phyloP scores from a whole-genome alignment of 2,888 invertebrate species.

The Papilio demoleus region DNA sequence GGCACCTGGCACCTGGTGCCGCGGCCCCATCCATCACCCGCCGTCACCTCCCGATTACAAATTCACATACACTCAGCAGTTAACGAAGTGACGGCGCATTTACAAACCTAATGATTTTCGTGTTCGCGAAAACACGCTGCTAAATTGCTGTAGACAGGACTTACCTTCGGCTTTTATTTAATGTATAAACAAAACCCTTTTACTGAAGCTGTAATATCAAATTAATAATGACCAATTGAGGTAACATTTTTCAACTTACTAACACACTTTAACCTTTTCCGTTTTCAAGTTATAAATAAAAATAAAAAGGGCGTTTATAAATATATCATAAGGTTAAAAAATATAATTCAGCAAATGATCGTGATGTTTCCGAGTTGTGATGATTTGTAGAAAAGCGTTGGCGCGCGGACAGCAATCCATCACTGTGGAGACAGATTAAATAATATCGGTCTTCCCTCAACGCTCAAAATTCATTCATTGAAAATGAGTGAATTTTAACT shows the following conservation, averaged over 20 bases:
- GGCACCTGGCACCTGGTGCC: slow-evolving; percentile 57
- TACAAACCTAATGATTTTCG: slow-evolving; percentile 41
- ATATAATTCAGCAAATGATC: slow-evolving; percentile 26
- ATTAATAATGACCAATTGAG: not conserved
- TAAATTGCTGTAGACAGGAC: not conserved
- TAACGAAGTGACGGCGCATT: slow-evolving; percentile 31
- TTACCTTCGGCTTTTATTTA: not conserved
- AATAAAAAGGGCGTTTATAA: not conserved
- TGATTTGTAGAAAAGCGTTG: slow-evolving; percentile 48
- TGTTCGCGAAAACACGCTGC: not conserved
- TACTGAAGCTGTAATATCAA: not conserved
- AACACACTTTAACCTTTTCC: not conserved
- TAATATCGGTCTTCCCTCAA: slow-evolving; percentile 47
- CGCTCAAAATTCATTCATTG: slow-evolving; percentile 47
- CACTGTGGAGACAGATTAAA: slow-evolving; percentile 57
- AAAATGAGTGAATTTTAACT: slow-evolving; percentile 48
- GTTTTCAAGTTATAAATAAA: not conserved
- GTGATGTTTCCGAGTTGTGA: slow-evolving; percentile 38
- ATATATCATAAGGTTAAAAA: slow-evolving; percentile 12
- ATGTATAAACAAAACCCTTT: not conserved
- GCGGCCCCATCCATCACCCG: slow-evolving; percentile 48
- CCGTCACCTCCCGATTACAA: slow-evolving; percentile 36
- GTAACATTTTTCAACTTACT: not conserved
- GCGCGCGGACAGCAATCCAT: slow-evolving; percentile 53
- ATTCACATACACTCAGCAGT: slow-evolving; percentile 36